Base-by-base conservation (phyloP, 35 echinoderm and acorn worm genomes). In the Apostichopus parvimensis region DNA sequence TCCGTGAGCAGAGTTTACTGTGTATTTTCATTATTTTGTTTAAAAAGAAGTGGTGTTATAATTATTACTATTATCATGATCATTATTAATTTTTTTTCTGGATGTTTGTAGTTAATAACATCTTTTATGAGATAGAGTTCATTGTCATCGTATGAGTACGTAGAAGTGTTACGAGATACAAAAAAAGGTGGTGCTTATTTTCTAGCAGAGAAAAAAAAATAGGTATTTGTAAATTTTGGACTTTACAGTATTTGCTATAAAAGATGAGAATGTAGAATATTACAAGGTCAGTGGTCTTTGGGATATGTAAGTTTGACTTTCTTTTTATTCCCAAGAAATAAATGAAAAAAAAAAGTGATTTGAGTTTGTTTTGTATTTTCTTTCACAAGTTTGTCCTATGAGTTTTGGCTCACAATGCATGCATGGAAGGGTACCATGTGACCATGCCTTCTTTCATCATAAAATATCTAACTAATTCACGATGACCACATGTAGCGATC, bases 161-260 rank as follows among this genome's bases (percentile, higher is more conserved):
- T 68, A 82, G 81, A 21, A 84, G 21, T 84, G 57, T 84, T 20
- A 58, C 54, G 56, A 84, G 81, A 84, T 62, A 58, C 55, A 58
- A 56, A 21, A 84, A 84, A 58, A 55, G 81, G 57, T 84, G 81
- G 81, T 84, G 81, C 81, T 84, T 84, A 58, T 84, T 84, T 84
- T 84, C 81, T 84, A 84, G 81, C 81, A 58, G 79, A 84, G 20
- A 75, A 75, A 75, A 75, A 75, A 75, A 75, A 75, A 84, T 84
- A 84, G 81, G 81, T 84, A 84, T 84, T 84, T 84, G 81, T 84
- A 84, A 84, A 84, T 84, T 84, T 84, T 84, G 81, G 81, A 84
- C 54, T 84, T 75, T 84, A 84, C 81, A 58, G 57, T 84, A 84
- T 84, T 84, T 84, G 81, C 81, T 84, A 84, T 84, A 58, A 84